Base-by-base conservation (phyloP, 2,888 invertebrate genomes). In the Neocrepidodera transversa region DNA sequence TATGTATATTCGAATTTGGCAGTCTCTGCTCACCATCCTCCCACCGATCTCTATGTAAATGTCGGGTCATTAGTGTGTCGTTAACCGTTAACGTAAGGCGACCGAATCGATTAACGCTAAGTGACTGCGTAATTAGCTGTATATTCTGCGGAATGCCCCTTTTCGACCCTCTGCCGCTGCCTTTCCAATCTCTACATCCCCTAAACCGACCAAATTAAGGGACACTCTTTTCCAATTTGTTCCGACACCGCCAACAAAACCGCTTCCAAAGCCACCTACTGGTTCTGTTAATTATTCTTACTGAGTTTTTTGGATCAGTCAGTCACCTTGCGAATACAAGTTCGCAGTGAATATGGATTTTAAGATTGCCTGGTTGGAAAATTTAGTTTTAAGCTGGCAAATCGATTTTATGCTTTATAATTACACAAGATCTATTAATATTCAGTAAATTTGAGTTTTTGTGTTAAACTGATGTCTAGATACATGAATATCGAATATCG, bases 101-200 rank as follows among this genome's bases (percentile, higher is more conserved):
- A 79, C 79, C 79, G 76, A 79, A 80, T 80, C 80, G 80, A 80
- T 80, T 80, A 80, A 80, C 79, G 79, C 79, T 80, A 80, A 80
- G 80, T 80, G 80, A 80, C 80, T 80, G 78, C 78, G 80, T 80
- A 80, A 80, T 80, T 80, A 80, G 79, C 80, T 80, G 78, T 79
- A 78, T 76, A 79, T 76, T 78, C 64, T 63, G 64, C 59, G 62
- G 66, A 64, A 60, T 62, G 60, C 54, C 56, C 57, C 51, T 53
- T 52, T 47, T 54, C 61, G 51, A 40, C 57, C 58, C 65, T 58
- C 50, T 54, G 50, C 58, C 58, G 43, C 42, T 51, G 51, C 51
- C 51, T 58, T 62, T 56, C 58, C 63, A 63, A 63, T 64, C 67
- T 64, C 66, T 58, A 51, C 65, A 58, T 61, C 66, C 65, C 64